A percentile compares a stretch with the other conserved stretches of the same genome.
Evolutionary conservation across 2,797 vertebrate genomes (phyloP).

Genomic region (Siniperca obscura): DNA sequence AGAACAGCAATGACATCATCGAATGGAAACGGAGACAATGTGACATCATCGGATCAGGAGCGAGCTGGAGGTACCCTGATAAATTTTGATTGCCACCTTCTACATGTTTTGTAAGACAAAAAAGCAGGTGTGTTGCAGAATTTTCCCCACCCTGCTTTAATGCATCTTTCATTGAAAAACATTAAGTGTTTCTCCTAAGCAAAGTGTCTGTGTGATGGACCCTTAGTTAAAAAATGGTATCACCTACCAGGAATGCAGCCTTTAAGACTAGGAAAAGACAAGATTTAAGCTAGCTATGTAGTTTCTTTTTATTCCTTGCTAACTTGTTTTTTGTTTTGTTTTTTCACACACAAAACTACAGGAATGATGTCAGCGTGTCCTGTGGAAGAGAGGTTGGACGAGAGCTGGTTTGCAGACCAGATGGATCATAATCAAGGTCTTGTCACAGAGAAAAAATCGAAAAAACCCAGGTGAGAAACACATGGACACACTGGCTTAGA

Average conservation of each 20-base stretch:
- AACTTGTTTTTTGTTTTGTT: neutral
- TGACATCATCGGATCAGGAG: conserved; percentile 16
- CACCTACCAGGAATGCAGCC: neutral
- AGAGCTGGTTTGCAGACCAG: conserved; percentile 83
- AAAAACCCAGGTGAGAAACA: conserved; percentile 65
- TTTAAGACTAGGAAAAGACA: neutral
- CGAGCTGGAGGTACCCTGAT: conserved; percentile 35
- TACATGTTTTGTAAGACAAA: neutral
- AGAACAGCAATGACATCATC: conserved; percentile 6
- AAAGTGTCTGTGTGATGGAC: neutral
- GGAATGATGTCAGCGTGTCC: conserved; percentile 21
- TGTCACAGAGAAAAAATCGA: conserved; percentile 54
- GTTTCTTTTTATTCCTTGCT: neutral
- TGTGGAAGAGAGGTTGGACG: conserved; percentile 71
- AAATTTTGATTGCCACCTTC: neutral
- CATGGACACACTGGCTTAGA: neutral
- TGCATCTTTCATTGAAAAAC: neutral
- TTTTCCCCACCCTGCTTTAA: neutral
- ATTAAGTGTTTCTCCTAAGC: neutral
- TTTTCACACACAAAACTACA: neutral
- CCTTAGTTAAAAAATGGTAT: neutral
- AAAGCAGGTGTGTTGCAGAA: neutral
- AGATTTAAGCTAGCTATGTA: neutral
- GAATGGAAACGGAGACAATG: neutral
- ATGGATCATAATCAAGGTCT: conserved; percentile 67